Evolutionary conservation across 2,797 vertebrate species (phyloP).

Genomic region (Anisognathus igniventris): DNA sequence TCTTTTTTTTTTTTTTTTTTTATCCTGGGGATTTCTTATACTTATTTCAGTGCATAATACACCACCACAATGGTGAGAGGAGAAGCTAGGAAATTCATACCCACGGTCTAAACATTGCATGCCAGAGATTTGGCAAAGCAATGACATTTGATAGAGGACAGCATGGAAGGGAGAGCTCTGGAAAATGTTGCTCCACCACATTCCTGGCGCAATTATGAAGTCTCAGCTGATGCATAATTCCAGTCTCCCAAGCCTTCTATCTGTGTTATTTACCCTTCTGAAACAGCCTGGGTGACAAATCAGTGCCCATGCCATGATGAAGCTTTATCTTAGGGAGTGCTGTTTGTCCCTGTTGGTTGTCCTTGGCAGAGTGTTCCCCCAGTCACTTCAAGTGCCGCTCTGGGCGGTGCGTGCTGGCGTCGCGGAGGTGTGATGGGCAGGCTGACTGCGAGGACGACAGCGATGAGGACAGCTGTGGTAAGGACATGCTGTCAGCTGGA

Average conservation of each 20-base stretch:
- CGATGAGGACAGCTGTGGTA: slow-evolving; percentile 92
- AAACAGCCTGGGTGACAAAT: neutral
- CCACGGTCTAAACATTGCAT: rapidly evolving
- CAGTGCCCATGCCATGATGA: neutral
- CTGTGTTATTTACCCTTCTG: neutral
- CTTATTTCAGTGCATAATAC: neutral
- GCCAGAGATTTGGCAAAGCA: neutral
- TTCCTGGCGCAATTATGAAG: neutral
- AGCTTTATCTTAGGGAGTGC: neutral
- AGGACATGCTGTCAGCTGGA: neutral
- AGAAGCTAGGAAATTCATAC: neutral
- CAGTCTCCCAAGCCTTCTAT: neutral
- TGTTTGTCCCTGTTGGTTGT: slow-evolving; percentile 30
- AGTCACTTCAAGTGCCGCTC: slow-evolving; percentile 93
- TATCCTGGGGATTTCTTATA: neutral
- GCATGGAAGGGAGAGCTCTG: neutral
- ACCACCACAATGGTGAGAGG: neutral
- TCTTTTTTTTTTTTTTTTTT: no score
- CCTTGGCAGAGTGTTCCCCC: slow-evolving; percentile 88
- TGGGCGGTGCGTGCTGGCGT: slow-evolving; percentile 87
- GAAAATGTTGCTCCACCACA: neutral
- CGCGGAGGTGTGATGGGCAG: slow-evolving; percentile 90
- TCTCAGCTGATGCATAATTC: neutral
- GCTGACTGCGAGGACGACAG: slow-evolving; percentile 92
- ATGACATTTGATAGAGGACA: neutral